Conservation (phyloP, 2,888 invertebrate genomes). For the Melanchra persicariae region DNA sequence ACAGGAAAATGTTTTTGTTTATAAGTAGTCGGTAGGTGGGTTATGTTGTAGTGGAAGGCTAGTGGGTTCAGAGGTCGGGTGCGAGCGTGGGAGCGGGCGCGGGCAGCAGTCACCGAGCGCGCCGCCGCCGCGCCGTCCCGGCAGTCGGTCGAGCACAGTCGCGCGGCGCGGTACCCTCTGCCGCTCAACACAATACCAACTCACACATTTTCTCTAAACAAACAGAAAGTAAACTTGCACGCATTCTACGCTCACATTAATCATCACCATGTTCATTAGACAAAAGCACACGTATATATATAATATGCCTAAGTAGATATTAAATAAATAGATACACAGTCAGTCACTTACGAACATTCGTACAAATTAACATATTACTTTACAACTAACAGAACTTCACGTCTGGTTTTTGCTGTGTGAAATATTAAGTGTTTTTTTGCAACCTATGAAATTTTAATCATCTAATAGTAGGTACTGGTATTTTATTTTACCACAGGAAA, state of each 20-base stretch:
- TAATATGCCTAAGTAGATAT: not conserved
- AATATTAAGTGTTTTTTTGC: constrained; percentile 40
- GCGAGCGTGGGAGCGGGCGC: constrained; percentile 35
- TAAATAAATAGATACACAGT: constrained; percentile 11
- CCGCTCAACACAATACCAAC: constrained; percentile 41
- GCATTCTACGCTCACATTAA: constrained; percentile 41
- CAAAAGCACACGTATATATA: constrained; percentile 10
- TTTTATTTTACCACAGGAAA: not conserved
- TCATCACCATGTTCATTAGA: constrained; percentile 31
- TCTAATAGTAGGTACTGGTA: not conserved
- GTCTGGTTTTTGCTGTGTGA: constrained; percentile 32
- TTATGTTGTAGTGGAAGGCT: constrained; percentile 33
- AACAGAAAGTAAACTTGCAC: constrained; percentile 56
- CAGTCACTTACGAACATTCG: constrained; percentile 18
- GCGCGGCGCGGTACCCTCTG: constrained; percentile 57
- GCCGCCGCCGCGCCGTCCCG: constrained; percentile 36
- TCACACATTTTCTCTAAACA: constrained; percentile 36
- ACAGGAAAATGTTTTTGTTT: constrained; percentile 44
- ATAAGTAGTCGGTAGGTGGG: constrained; percentile 32
- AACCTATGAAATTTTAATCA: constrained; percentile 2
- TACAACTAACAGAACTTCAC: constrained; percentile 32
- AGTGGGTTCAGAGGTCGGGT: constrained; percentile 46
- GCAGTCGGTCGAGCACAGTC: constrained; percentile 64
- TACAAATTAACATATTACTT: constrained; percentile 42
- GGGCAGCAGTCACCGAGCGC: constrained; percentile 18